Evolutionary conservation across 1,140 invertebrate species (phyloP), one percentile per base, ranked within the genome.

Genomic region (Neelides sp.): DNA sequence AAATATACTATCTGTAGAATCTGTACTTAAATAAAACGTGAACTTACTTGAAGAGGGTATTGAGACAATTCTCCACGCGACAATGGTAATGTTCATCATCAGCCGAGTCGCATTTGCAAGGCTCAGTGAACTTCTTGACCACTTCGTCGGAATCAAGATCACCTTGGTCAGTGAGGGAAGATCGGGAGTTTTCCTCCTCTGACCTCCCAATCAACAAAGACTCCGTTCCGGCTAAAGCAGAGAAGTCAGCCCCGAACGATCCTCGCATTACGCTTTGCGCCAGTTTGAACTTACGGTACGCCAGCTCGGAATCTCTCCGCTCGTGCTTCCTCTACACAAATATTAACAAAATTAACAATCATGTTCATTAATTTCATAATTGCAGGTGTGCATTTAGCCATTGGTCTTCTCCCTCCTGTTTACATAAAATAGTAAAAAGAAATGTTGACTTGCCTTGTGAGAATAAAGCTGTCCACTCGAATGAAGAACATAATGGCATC

Each of bases 381-480:
- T n/a, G n/a, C n/a, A n/a, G n/a, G n/a, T n/a, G n/a, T n/a, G n/a
- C n/a, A n/a, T n/a, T n/a, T n/a, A n/a, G n/a, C n/a, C n/a, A n/a
- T n/a, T n/a, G n/a, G n/a, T n/a, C n/a, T n/a, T n/a, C n/a, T n/a
- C n/a, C n/a, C n/a, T n/a, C n/a, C n/a, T n/a, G n/a, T n/a, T n/a
- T n/a, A n/a, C n/a, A n/a, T n/a, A n/a, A n/a, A n/a, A n/a, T n/a
- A n/a, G n/a, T n/a, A n/a, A n/a, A n/a, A n/a, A n/a, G n/a, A n/a
- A n/a, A n/a, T 43, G 57, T 57, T 58, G 8, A 48, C 48, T 45
- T 30, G 57, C 59, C 59, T 96, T 97, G 68, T 98, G 94, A 1
- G 91, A 92, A 66, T 94, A 90, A n/a, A 97, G 77, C 64, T 98
- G 93, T 41, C 90, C 87, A 62, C 87, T 91, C 2, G 90, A 95